phyloP scores from a whole-genome alignment of 2,113 vertebrate species.

The Scytalopus superciliaris region DNA sequence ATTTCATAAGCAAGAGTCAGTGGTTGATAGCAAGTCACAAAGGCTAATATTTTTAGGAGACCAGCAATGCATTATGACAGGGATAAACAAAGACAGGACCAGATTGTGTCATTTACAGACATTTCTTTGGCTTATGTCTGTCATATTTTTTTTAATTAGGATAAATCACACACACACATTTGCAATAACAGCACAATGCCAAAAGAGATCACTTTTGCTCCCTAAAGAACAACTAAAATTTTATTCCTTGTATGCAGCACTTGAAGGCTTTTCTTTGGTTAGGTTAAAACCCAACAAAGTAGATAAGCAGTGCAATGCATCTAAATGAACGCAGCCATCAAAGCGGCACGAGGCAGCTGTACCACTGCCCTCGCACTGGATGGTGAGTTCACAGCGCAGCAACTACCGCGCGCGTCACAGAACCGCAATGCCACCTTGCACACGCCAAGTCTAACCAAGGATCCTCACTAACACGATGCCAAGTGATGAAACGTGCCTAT shows the following conservation, averaged over 20 bases:
- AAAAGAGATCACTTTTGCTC: constrained; percentile 49
- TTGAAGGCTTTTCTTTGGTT: constrained; percentile 49
- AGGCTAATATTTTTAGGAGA: constrained; percentile 55
- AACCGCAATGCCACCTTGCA: not conserved
- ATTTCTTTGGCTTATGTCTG: constrained; percentile 55
- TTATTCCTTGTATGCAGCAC: constrained; percentile 13
- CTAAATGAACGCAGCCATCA: not conserved
- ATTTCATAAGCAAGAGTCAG: not conserved
- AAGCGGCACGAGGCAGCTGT: not conserved
- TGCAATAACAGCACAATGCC: constrained; percentile 42
- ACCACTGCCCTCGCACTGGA: not conserved
- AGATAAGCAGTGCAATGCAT: constrained; percentile 8
- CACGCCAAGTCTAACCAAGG: not conserved
- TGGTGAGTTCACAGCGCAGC: not conserved
- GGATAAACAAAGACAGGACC: constrained; percentile 52
- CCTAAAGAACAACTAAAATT: constrained; percentile 21
- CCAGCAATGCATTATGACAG: constrained; percentile 24
- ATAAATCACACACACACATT: constrained; percentile 36
- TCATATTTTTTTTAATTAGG: constrained; percentile 72
- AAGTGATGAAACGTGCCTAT: accelerated
- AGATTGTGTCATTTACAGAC: constrained; percentile 68
- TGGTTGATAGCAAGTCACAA: constrained; percentile 16
- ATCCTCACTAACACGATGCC: not conserved
- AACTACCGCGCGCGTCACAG: not conserved
- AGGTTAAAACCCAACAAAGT: constrained; percentile 57